phyloP scores from a whole-genome alignment of 2,797 vertebrate genomes.

The Poecilia gillii region DNA sequence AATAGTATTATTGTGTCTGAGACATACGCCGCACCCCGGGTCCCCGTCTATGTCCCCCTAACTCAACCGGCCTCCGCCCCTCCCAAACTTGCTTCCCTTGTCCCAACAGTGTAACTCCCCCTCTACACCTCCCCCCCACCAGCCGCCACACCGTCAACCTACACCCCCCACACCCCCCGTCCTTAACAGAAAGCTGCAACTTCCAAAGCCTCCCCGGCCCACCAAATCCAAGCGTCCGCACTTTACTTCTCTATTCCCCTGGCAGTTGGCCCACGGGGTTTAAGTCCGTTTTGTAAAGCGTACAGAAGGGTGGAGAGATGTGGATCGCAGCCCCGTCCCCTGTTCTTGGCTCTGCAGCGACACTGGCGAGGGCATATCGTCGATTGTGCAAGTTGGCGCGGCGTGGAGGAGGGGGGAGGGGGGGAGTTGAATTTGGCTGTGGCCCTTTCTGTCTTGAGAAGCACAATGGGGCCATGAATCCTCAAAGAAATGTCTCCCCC shows the following conservation, averaged over 20 bases:
- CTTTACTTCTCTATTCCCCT: constrained; percentile 75
- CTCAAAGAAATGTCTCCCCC: constrained; percentile 72
- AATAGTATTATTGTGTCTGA: constrained; percentile 92
- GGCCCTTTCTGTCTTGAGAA: constrained; percentile 66
- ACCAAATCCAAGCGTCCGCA: constrained; percentile 60
- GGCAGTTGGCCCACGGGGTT: constrained; percentile 62
- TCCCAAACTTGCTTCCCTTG: constrained; percentile 69
- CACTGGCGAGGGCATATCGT: constrained; percentile 38
- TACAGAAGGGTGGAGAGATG: constrained; percentile 40
- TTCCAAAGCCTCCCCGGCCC: constrained; percentile 69
- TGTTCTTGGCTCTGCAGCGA: constrained; percentile 39
- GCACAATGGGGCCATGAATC: constrained; percentile 77
- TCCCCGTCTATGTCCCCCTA: constrained; percentile 69
- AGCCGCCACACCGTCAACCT: constrained; percentile 13
- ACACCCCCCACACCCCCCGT: constrained; percentile 20
- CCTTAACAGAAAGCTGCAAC: constrained; percentile 70
- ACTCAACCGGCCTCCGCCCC: constrained; percentile 66
- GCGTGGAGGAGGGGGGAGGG: constrained; percentile 48
- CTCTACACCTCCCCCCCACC: constrained; percentile 24
- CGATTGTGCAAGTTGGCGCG: constrained; percentile 38
- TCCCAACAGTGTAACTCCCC: constrained; percentile 65
- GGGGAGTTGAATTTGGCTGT: constrained; percentile 68
- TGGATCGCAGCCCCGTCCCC: constrained; percentile 54
- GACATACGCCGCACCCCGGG: constrained; percentile 79
- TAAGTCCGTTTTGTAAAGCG: constrained; percentile 51